Evolutionary conservation across 2,113 vertebrate genomes (phyloP).

Genomic region (Actinemys pallida): DNA sequence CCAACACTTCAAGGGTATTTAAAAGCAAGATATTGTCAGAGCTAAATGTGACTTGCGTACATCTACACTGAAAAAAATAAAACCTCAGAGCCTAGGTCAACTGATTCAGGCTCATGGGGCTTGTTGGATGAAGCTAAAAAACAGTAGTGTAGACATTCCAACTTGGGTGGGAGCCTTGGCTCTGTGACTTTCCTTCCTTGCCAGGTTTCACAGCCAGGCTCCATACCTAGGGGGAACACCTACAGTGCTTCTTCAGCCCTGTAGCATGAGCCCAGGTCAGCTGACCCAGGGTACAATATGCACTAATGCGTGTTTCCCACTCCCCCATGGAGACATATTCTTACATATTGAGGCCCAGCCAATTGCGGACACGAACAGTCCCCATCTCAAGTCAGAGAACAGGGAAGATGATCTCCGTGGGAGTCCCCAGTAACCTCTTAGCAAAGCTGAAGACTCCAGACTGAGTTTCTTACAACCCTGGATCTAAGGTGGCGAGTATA

Average conservation of each 20-base stretch:
- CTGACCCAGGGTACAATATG: background rate
- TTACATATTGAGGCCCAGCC: background rate
- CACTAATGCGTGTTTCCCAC: background rate
- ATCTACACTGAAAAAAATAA: background rate
- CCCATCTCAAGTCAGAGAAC: accelerated
- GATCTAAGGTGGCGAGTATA: background rate
- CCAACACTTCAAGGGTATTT: background rate
- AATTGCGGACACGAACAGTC: accelerated
- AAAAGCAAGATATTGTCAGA: background rate
- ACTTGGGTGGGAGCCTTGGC: background rate
- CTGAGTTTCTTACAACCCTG: background rate
- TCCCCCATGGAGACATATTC: background rate
- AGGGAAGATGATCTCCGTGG: background rate
- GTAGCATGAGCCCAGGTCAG: background rate
- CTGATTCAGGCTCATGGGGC: background rate
- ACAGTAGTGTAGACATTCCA: background rate
- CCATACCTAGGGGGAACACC: background rate
- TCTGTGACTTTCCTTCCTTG: background rate
- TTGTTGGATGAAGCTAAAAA: background rate
- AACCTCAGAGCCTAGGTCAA: background rate
- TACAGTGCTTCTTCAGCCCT: background rate
- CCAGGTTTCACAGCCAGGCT: background rate
- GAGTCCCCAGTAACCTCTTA: background rate
- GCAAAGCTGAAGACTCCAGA: background rate
- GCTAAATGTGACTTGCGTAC: background rate